phyloP scores from a whole-genome alignment of 2,113 vertebrate species.

The Labrus mixtus region DNA sequence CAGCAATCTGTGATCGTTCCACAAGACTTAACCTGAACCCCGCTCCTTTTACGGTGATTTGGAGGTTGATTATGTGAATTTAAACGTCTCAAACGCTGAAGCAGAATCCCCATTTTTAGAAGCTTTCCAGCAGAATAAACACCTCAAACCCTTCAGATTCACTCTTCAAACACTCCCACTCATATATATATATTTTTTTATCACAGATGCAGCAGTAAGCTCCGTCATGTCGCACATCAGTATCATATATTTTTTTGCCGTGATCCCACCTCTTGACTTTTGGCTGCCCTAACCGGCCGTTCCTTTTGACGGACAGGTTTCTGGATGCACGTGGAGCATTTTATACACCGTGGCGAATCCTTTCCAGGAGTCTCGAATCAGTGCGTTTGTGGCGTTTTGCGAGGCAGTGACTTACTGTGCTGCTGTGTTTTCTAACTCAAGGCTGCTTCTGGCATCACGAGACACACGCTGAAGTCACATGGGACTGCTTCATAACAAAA shows the following conservation, averaged over 20 bases:
- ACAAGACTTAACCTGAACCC: conserved; percentile 3
- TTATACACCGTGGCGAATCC: conserved; percentile 66
- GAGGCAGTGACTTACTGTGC: conserved; percentile 18
- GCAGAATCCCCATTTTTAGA: conserved; percentile 2
- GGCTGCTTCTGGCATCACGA: conserved; percentile 38
- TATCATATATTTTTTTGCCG: conserved; percentile 11
- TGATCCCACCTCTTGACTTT: conserved; percentile 58
- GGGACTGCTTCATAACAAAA: conserved; percentile 20
- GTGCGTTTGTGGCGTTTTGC: conserved; percentile 25
- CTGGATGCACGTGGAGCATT: conserved; percentile 52
- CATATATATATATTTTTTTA: neutral
- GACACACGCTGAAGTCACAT: conserved; percentile 16
- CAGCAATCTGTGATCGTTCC: conserved; percentile 18
- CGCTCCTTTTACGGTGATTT: neutral
- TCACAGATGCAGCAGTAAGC: conserved; percentile 9
- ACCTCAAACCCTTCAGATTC: conserved; percentile 14
- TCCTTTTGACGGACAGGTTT: conserved; percentile 52
- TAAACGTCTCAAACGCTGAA: neutral
- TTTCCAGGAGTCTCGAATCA: conserved; percentile 69
- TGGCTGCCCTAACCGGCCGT: conserved; percentile 58
- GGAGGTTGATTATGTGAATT: neutral
- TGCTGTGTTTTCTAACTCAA: conserved; percentile 30
- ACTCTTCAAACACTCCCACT: neutral
- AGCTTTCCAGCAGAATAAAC: conserved; percentile 4
- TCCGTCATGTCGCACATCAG: neutral